Evolutionary conservation across 1,140 invertebrate genomes (phyloP), one percentile per base, ranked within the genome.

Genomic region (Drosophila subobscura): DNA sequence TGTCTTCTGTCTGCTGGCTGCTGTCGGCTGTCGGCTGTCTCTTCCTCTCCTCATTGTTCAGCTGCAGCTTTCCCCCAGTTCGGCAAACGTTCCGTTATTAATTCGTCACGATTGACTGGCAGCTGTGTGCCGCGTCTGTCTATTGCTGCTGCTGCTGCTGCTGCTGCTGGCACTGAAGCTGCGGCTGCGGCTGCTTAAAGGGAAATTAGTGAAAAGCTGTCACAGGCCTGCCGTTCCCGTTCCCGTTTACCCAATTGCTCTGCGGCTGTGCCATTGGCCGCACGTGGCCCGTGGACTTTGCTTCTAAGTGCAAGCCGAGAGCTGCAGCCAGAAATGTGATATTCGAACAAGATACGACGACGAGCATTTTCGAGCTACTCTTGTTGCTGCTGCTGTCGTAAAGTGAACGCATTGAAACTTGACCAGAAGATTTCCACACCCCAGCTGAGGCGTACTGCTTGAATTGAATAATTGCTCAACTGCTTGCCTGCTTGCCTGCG

Each of bases 201-300:
- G 81, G 74, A 86, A 85, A 85, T 81, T 71, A 66, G 78, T 77
- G 77, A 86, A 85, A 85, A 86, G 81, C 83, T 85, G 75, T 84
- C 74, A 66, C 73, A 76, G 73, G 73, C 45, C 65, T 53, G 20
- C 56, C 57, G 27, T 22, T 33, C n/a, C 61, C 14, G 14, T 67
- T 52, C 22, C 23, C 25, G 12, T 25, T 27, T 20, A 20, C 25
- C 47, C 42, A 40, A 4, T 47, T 27, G 22, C 41, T 46, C 5
- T 44, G 22, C 47, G 23, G 23, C 12, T 45, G 60, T 56, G 22
- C 41, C 53, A 16, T 27, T 33, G 45, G 23, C 44, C 63, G 72
- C 72, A 76, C 72, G 72, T 76, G 72, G 58, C 33, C 33, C 33
- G 3, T 27, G 25, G 10, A 37, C 60, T 55, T 42, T 59, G 29